Evolutionary conservation across 2,797 vertebrate species (phyloP), one percentile per base, ranked within the genome.

Genomic region (Tapirus indicus): DNA sequence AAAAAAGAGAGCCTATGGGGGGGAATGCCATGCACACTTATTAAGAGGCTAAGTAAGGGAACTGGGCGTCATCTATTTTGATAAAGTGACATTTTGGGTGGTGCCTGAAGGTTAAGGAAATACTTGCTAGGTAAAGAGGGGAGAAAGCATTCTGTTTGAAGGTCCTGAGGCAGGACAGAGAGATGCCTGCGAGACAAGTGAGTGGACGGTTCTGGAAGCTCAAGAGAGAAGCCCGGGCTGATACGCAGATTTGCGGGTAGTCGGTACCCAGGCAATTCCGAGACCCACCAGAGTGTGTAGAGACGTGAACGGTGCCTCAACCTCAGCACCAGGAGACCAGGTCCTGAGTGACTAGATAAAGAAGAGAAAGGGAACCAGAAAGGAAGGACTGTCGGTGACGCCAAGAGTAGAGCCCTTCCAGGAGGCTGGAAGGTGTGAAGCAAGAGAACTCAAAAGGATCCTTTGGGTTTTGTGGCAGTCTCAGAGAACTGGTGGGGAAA

Each of bases 291-390:
- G 25, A 68, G 35, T 38, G 9, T 13, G 20, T 2, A 13, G 18
- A 52, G 56, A 66, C 0, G 4, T 47, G 35, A 18, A 47, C 0
- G 0, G 44, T 0, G 0, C 29, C 71, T 49, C 2, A 1, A 56
- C n/a, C 38, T 54, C 23, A 60, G 62, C n/a, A 13, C 60, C 16
- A 58, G 72, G 38, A 54, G n/a, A 84, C 17, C 16, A 1, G 64
- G 54, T 82, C 90, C 32, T 10, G 18, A 49, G 85, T 52, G 66
- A 74, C 49, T 82, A 88, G 52, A 75, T 25, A 41, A 80, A 78
- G 35, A 77, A 18, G 21, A 64, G 32, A 64, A 12, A 44, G 18
- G 27, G 44, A 49, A 44, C 64, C 23, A 23, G 27, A 56, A 80
- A 74, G 54, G 78, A 79, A 49, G 27, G 32, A n/a, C 60, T 41